Base-by-base conservation (phyloP, 2,888 invertebrate genomes). In the Parthenolecanium corni region DNA sequence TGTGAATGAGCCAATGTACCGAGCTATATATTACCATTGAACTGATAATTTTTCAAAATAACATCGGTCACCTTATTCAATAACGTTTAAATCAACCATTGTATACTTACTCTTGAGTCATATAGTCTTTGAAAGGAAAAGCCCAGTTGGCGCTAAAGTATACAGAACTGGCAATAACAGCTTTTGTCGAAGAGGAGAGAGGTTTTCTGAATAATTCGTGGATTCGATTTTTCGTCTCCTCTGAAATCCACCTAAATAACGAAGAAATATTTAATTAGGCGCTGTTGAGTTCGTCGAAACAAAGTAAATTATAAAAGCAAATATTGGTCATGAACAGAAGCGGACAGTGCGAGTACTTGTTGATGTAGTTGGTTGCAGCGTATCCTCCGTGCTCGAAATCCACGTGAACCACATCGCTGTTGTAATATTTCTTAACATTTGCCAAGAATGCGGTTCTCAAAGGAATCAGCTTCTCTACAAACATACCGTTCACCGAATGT, bases 111-210 rank as follows among this genome's bases (percentile, higher is more conserved):
- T 76, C 76, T 67, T 70, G 73, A 0, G 85, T 85, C 25, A 73
- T 70, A 31, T 75, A 75, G 0, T 76, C 74, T 42, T 77, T 69
- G 70, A 86, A 87, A 2, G 83, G 81, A 14, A 76, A 72, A 68
- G 80, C 76, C 87, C 87, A 87, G 66, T 80, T 79, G 2, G 83
- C 85, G 56, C 77, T 81, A 69, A 86, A 87, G 70, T 85, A 85
- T 20, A 86, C 75, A 0, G 86, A 84, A 68, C 82, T 85, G 25
- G 82, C 75, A 56, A 86, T 74, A 31, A 84, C 80, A 6, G 83
- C 75, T 65, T 75, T 79, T 0, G 85, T 84, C 1, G 72, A 69
- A 0, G 72, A 68, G 0, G 73, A 68, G 1, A 78, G 74, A 0
- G 85, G 81, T 0, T 78, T 73, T n/a, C 74, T 72, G 20, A 86